Evolutionary conservation across 2,113 vertebrate genomes (phyloP).

Genomic region (Ageneiosus marmoratus): DNA sequence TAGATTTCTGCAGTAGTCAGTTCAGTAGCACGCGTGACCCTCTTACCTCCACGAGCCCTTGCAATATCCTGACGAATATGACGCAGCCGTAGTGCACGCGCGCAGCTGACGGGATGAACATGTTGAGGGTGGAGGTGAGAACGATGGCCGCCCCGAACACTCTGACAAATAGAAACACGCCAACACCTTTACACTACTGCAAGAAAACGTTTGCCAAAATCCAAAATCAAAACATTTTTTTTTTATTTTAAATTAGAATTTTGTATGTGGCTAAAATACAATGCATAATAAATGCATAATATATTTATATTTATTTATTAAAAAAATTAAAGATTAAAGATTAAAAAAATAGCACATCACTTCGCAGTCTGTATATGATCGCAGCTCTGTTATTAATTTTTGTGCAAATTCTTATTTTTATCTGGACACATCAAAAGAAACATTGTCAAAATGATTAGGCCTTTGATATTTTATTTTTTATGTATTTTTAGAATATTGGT

Average conservation of each 20-base stretch:
- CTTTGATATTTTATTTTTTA: not conserved
- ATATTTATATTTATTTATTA: not conserved
- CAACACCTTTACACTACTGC: not conserved
- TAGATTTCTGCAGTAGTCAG: not conserved
- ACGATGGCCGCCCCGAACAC: conserved; percentile 96
- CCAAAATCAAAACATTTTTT: not conserved
- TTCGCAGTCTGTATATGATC: not conserved
- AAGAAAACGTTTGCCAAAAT: not conserved
- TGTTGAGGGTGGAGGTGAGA: conserved; percentile 93
- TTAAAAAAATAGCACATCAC: not conserved
- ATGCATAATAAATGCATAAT: too few relatives aligned
- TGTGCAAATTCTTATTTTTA: not conserved
- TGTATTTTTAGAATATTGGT: not conserved
- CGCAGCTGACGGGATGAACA: conserved; percentile 95
- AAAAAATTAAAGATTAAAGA: too few relatives aligned
- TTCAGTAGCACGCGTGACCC: not conserved
- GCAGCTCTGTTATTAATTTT: not conserved
- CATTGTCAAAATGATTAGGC: not conserved
- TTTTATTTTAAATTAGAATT: not conserved
- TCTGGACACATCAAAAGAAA: not conserved
- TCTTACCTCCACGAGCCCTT: conserved; percentile 96
- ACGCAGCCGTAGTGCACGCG: conserved; percentile 93
- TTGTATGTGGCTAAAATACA: not conserved
- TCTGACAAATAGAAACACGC: conserved; percentile 68
- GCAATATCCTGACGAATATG: conserved; percentile 95